phyloP scores from a whole-genome alignment of 2,888 invertebrate species.

The Eupeodes latifasciatus region DNA sequence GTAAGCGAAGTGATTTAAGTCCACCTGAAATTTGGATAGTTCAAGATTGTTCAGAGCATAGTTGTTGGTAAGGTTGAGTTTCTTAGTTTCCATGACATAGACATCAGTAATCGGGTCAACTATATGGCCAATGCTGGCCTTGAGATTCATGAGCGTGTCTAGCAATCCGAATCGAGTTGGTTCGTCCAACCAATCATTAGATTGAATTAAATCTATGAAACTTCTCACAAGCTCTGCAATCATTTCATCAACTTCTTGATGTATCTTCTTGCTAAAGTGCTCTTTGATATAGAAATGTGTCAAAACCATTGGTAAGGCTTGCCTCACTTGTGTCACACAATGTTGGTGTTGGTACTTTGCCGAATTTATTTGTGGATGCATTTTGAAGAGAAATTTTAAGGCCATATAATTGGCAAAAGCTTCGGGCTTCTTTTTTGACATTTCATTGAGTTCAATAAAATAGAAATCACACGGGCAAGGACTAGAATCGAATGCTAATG shows the following conservation, averaged over 20 bases:
- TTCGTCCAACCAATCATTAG: slow-evolving; percentile 80
- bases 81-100: slow-evolving; percentile 78
- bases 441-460: slow-evolving; percentile 78
- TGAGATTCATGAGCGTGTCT: slow-evolving; percentile 80
- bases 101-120: slow-evolving; percentile 77
- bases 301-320: slow-evolving; percentile 6
- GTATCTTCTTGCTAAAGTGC: slow-evolving; percentile 78
- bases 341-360: slow-evolving; percentile 2
- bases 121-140: slow-evolving; percentile 78
- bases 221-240: slow-evolving; percentile 79
- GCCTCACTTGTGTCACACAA: slow-evolving; percentile 26
- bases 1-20: slow-evolving; percentile 78
- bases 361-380: slow-evolving; percentile 77
- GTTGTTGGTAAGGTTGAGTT: slow-evolving; percentile 77
- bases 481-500: background rate
- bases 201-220: slow-evolving; percentile 76
- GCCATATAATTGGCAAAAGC: slow-evolving; percentile 82
- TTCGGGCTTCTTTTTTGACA: slow-evolving; percentile 78
- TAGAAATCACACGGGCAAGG: slow-evolving; percentile 78
- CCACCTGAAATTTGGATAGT: slow-evolving; percentile 76
- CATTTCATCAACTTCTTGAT: slow-evolving; percentile 77
- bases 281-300: slow-evolving; percentile 76
- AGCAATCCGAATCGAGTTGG: slow-evolving; percentile 76
- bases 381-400: slow-evolving; percentile 79
- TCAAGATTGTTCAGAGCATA: slow-evolving; percentile 79